These are phyloP conservation scores for Formicarius rufipectus DNA, from an alignment of 2,113 vertebrate species.

Conservation along the genomic window DNA sequence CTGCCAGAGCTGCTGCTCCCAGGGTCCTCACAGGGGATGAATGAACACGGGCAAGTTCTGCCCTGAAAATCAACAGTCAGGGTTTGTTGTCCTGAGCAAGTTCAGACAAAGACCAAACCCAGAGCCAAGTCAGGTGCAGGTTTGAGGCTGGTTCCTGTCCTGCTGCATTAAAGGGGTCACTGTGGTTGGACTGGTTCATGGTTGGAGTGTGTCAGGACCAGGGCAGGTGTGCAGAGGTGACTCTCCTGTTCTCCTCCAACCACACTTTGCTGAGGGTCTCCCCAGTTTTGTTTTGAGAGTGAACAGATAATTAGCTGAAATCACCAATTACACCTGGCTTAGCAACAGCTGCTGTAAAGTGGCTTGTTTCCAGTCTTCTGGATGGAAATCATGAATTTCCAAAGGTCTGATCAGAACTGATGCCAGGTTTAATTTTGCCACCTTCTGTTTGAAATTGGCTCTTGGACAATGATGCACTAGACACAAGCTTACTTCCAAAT, in stretches of 20 bases:
- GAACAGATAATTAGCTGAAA: neutral
- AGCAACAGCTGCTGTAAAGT: neutral
- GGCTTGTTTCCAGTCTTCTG: neutral
- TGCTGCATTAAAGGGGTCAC: neutral
- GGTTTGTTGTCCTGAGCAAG: neutral
- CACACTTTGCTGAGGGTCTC: neutral
- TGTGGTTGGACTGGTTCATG: neutral
- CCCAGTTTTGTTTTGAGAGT: neutral
- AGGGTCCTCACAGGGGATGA: rapidly evolving
- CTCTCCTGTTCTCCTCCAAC: neutral
- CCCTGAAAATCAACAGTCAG: neutral
- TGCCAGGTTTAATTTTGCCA: neutral
- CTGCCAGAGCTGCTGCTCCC: neutral
- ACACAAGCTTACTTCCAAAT: neutral
- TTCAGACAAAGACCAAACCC: neutral
- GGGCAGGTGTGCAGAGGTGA: neutral
- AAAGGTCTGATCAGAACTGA: neutral
- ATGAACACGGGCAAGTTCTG: neutral
- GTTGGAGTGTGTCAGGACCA: neutral
- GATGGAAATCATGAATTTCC: neutral
- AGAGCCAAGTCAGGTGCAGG: neutral
- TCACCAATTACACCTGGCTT: neutral
- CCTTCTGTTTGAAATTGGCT: neutral
- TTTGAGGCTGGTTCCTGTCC: neutral
- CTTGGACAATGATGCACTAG: neutral